A percentile compares a stretch with the other conserved stretches of the same genome.
These are phyloP conservation scores for Protaetia brevitarsis DNA, from an alignment of 1,140 invertebrate genomes.

Conservation along the genomic window DNA sequence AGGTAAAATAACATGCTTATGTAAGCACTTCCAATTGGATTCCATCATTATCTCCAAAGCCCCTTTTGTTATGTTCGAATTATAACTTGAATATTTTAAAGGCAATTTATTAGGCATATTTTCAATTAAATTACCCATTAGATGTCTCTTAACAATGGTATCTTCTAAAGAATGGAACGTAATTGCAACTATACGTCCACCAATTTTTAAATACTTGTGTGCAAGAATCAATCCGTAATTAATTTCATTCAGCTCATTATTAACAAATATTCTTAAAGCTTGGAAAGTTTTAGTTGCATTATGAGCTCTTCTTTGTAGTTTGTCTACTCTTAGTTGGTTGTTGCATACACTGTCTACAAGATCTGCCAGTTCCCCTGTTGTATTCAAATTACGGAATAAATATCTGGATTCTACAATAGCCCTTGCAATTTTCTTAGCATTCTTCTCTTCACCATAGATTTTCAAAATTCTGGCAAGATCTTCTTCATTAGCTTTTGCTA, in stretches of 20 bases:
- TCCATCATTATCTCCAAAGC: slow-evolving; percentile 60
- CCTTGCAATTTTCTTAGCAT: slow-evolving; percentile 81
- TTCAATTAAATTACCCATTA: slow-evolving; percentile 72
- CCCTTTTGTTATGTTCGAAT: slow-evolving; percentile 54
- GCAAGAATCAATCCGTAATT: slow-evolving; percentile 84
- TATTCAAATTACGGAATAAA: slow-evolving; percentile 73
- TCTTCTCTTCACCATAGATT: slow-evolving; percentile 88
- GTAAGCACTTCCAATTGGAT: slow-evolving; percentile 71
- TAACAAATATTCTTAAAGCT: slow-evolving; percentile 92
- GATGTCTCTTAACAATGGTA: slow-evolving; percentile 89
- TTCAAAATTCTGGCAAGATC: slow-evolving; percentile 82
- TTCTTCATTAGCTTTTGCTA: slow-evolving; percentile 73
- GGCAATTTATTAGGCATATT: slow-evolving; percentile 63
- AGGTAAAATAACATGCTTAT: slow-evolving; percentile 78
- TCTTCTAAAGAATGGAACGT: slow-evolving; percentile 95
- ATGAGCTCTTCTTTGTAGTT: slow-evolving; percentile 71
- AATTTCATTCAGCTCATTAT: slow-evolving; percentile 95
- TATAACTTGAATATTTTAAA: slow-evolving; percentile 62
- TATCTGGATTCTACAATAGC: slow-evolving; percentile 86
- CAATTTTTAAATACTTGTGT: slow-evolving; percentile 70
- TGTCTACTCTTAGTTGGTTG: slow-evolving; percentile 62
- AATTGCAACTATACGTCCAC: slow-evolving; percentile 76
- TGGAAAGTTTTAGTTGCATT: slow-evolving; percentile 91
- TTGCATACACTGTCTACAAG: slow-evolving; percentile 68
- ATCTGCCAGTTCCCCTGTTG: slow-evolving; percentile 79